Base-by-base conservation (phyloP, 53 echinoderm and acorn worm species). In the Apostichopus leukothele region DNA sequence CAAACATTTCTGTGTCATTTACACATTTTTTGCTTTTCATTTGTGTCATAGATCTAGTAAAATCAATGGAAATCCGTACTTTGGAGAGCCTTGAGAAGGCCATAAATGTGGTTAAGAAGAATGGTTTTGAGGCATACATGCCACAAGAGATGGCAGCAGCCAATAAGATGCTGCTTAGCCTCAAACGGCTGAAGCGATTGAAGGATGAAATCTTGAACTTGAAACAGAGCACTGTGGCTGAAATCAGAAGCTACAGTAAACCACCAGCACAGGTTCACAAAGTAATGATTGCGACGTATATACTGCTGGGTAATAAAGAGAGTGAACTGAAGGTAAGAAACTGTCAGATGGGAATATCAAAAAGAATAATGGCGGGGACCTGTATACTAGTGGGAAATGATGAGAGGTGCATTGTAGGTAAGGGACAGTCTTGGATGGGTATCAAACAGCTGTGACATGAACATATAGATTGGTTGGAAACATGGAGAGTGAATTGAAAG, bases 201-300 rank as follows among this genome's bases (percentile, higher is more conserved):
- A 89, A 92, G 16, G 97, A 97, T 25, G 97, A 97, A 85, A 95
- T 97, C 76, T 90, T 97, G 60, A 97, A 97, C 88, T 80, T 97
- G 63, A 97, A 97, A 83, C 97, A 97, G 92, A 95, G 95, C 78
- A 97, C 97, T 2, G 97, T 97, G 83, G 93, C 97, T 8, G 97
- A 97, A 89, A 97, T 97, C 19, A 95, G 97, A 55, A 94, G 94
- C 90, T 97, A 97, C 90, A 87, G 89, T 88, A 95, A 95, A 60
- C 97, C 97, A 14, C 97, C 97, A 11, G 23, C 71, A 51, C 93
- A 93, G 61, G 97, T 97, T 59, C 95, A 97, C 76, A 93, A 91
- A 89, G 95, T 97, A 78, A 97, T 97, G 97, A 95, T 88, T 83
- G 92, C 91, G 74, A 95, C 97, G n/a, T 97, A 94, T 81, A 75